Evolutionary conservation across 2,113 vertebrate species (phyloP).

Genomic region (Neofelis nebulosa): DNA sequence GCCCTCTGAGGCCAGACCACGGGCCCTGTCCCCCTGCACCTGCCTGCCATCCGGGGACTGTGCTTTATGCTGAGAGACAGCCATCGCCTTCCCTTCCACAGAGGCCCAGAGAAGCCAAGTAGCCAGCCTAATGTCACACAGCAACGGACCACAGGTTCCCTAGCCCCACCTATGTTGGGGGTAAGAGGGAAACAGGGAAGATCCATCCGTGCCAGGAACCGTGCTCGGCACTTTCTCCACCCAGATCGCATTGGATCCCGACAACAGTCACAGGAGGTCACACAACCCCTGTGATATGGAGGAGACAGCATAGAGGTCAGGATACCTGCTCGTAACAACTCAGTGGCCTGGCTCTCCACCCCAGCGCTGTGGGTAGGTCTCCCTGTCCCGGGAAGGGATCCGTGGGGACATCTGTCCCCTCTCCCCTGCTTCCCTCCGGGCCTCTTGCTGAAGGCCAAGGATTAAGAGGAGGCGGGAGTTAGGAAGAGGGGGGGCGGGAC

Average conservation of each 20-base stretch:
- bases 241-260: not conserved
- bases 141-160: not conserved
- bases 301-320: not conserved
- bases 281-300: not conserved
- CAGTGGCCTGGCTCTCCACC: not conserved
- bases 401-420: not conserved
- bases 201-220: accelerated
- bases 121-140: not conserved
- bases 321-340: not conserved
- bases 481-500: not conserved
- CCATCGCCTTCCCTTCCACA: not conserved
- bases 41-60: accelerated
- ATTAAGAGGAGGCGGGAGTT: not conserved
- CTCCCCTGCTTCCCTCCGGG: not conserved
- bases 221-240: not conserved
- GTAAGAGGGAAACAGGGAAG: accelerated
- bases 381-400: not conserved
- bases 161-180: not conserved
- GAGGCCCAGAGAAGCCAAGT: not conserved
- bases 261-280: not conserved
- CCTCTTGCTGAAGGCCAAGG: constrained; percentile 17
- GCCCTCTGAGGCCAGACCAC: not conserved
- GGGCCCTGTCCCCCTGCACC: accelerated
- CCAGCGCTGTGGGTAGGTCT: accelerated
- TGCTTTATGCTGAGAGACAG: not conserved